A percentile compares a stretch with the other conserved stretches of the same genome.
Evolutionary conservation across 2,113 vertebrate species (phyloP).

Genomic region (Strix aluco): DNA sequence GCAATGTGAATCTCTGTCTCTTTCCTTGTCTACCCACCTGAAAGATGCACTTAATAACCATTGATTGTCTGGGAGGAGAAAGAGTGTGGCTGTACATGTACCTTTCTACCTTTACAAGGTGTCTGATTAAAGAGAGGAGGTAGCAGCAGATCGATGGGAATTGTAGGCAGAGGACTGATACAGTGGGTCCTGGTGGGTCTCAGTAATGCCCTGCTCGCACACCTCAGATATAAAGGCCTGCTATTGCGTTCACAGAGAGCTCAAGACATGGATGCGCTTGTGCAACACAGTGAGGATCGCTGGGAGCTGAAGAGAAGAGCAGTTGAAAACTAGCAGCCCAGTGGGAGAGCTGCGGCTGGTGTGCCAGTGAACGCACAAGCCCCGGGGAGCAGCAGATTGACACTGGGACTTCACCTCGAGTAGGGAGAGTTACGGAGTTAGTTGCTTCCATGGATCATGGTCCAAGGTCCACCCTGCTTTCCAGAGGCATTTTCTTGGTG

Average conservation of each 20-base stretch:
- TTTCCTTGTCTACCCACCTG: conserved; percentile 21
- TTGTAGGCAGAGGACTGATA: background rate
- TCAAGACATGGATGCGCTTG: background rate
- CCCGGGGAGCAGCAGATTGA: background rate
- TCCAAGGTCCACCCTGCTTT: background rate
- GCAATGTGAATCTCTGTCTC: conserved; percentile 28
- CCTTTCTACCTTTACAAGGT: conserved; percentile 27
- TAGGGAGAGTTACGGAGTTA: background rate
- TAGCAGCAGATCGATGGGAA: background rate
- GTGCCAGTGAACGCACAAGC: background rate
- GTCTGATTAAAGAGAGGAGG: background rate
- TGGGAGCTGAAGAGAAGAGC: background rate
- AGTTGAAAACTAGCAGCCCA: background rate
- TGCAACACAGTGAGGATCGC: fast-evolving
- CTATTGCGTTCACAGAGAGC: background rate
- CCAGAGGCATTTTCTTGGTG: background rate
- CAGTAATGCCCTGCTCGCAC: fast-evolving
- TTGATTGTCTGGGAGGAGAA: conserved; percentile 48
- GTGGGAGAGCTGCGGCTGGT: background rate
- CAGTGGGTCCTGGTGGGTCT: background rate
- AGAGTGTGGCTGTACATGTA: conserved; percentile 14
- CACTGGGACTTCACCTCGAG: fast-evolving
- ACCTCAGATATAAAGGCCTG: background rate
- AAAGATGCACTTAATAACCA: conserved; percentile 57
- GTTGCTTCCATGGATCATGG: background rate